Base-by-base conservation (phyloP, 2,888 invertebrate species). In the Microplitis manilae region DNA sequence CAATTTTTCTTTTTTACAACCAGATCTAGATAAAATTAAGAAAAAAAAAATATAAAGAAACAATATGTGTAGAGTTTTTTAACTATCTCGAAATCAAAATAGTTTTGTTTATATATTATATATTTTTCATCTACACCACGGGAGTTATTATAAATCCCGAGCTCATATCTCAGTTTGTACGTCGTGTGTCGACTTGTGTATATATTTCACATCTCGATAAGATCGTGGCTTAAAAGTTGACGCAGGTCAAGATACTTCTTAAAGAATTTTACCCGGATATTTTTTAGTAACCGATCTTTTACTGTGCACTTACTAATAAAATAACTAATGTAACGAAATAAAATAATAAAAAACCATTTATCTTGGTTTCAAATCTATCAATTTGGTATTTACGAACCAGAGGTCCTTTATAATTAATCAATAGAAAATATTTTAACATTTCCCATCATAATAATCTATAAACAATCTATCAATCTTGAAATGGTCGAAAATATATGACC, bases 81-180 rank as follows among this genome's bases (percentile, higher is more conserved):
- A 50, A 50, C 50, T 13, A 50, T 50, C 50, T 50, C 50, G 50
- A 50, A 50, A 50, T 50, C 50, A 50, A 50, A 50, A 50, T 50
- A 50, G 50, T 13, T 50, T 50, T 8, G 50, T 50, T 13, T 50
- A 50, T 50, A 50, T 50, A 13, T 13, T 50, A 50, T 50, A 50
- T 50, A 50, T 50, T 50, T 13, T 50, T 50, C 50, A 50, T 50
- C 50, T 50, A 50, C 50, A 50, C 50, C 50, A 50, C 50, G 13
- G 50, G 50, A 50, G 50, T 50, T 50, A 50, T 50, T 50, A 50
- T 50, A 50, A 50, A 50, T 50, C 50, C 50, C 50, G 50, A 50
- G 50, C 50, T 50, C 13, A 50, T 50, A 50, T 50, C 50, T 50
- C 50, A 50, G 9, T 30, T 8, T 50, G 50, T 50, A 50, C 50